phyloP scores from a whole-genome alignment of 2,888 invertebrate genomes.

The Hydraecia micacea region DNA sequence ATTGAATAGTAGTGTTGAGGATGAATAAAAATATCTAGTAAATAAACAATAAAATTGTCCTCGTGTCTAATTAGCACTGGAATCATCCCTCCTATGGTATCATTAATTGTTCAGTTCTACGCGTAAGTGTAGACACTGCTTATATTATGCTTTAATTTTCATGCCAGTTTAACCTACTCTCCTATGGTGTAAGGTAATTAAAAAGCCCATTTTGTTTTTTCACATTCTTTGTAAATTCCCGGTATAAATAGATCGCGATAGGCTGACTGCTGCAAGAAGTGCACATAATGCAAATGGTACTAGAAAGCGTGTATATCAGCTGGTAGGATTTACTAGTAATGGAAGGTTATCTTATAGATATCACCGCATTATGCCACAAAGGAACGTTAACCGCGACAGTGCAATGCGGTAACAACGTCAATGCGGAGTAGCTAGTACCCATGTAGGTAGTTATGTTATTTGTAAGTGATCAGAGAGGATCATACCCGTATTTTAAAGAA shows the following conservation, averaged over 20 bases:
- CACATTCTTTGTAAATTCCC: not conserved
- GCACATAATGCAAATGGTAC: not conserved
- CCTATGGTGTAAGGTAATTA: not conserved
- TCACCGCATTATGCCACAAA: conserved; percentile 29
- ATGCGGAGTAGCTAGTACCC: not conserved
- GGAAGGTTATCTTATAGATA: conserved; percentile 23
- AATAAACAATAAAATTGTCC: conserved; percentile 14
- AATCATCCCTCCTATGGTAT: not conserved
- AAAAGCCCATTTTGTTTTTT: not conserved
- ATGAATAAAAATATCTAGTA: conserved; percentile 21
- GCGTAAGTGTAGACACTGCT: too few relatives aligned
- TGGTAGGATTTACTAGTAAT: conserved; percentile 11
- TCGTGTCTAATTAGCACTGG: conserved; percentile 1
- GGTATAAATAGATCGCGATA: conserved; percentile 1
- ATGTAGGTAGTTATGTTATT: not conserved
- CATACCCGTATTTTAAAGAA: not conserved
- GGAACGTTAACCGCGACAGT: conserved; percentile 9
- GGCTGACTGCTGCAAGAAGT: not conserved
- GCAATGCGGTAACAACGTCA: conserved; percentile 42
- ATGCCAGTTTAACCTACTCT: not conserved
- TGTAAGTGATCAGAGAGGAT: not conserved
- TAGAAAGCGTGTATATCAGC: not conserved
- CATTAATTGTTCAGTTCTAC: not conserved
- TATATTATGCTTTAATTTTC: not conserved
- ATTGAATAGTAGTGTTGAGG: not conserved